Evolutionary conservation across 2,797 vertebrate genomes (phyloP), one percentile per base, ranked within the genome.

Genomic region (Erpetoichthys calabaricus): DNA sequence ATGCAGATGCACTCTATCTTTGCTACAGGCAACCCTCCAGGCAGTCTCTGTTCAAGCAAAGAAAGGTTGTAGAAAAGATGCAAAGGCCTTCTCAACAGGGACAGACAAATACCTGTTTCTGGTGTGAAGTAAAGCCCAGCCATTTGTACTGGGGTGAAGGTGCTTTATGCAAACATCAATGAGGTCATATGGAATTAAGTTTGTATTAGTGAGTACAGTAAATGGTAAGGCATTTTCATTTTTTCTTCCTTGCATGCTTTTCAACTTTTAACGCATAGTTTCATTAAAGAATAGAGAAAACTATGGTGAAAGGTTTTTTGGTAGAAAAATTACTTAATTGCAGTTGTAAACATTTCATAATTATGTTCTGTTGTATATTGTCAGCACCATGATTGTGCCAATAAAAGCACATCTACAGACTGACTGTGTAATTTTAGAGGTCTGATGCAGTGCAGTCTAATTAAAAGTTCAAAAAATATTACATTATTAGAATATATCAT

Each of bases 111-210:
- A 73, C 63, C 68, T 66, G 66, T 59, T 68, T 58, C 66, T 65
- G 45, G 63, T 63, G 56, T 67, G 64, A 69, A 70, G 73, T 65
- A 73, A 77, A 77, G 62, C 71, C 58, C 66, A 60, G 62, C 60
- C 65, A 71, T 67, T 67, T 72, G 63, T 74, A 73, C 62, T 58
- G 45, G 64, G 59, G 65, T 54, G 59, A 64, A 71, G 57, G 59
- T 60, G 66, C 57, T 76, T 73, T 66, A 63, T 76, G 73, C 64
- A 77, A 77, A 77, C 65, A 72, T 78, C 70, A 72, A 70, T 73
- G 70, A 75, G 67, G 74, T 75, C 67, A 72, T 72, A 76, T 71
- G 73, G 65, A 71, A 64, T 58, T 60, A 57, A 70, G 74, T 75
- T 68, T 75, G 76, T 62, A 74, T 71, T 62, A 65, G 60, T 66